These are phyloP conservation scores for Rhagophthalmus giganteus DNA, from an alignment of 2,888 invertebrate species.

Conservation along the genomic window DNA sequence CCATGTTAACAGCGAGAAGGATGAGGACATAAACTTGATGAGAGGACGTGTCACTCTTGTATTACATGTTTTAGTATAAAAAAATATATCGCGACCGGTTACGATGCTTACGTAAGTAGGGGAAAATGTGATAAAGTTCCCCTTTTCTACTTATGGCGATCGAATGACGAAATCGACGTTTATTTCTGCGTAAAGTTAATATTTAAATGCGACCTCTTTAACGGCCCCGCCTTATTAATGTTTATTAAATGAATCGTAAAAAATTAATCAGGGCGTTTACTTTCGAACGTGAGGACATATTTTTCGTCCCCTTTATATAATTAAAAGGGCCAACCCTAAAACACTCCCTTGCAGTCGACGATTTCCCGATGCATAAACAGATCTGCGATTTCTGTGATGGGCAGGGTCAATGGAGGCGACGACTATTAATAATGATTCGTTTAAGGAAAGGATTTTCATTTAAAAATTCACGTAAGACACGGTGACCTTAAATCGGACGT, in stretches of 20 bases:
- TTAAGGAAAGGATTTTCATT: no score
- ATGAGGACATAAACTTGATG: conserved; percentile 30
- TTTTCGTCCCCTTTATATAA: conserved; percentile 40
- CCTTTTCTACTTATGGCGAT: no score
- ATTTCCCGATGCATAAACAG: conserved; percentile 45
- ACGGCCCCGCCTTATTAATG: no score
- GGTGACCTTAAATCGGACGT: no score
- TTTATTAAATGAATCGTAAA: conserved; percentile 16
- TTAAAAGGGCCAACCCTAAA: conserved; percentile 47
- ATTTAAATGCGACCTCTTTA: no score
- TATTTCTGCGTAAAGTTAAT: no score
- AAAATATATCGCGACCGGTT: conserved; percentile 8
- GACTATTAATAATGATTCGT: neutral
- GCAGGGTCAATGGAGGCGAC: conserved; percentile 11
- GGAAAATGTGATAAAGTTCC: no score
- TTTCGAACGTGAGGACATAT: conserved; percentile 32
- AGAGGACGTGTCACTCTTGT: conserved; percentile 30
- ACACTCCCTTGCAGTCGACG: conserved; percentile 42
- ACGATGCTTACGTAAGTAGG: neutral
- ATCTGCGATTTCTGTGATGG: conserved; percentile 33
- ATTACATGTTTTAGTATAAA: conserved; percentile 28
- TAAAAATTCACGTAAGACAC: no score
- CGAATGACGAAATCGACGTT: no score
- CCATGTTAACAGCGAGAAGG: conserved; percentile 30
- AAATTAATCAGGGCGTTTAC: conserved; percentile 22